Conservation (phyloP, 2,888 invertebrate species). For the Apodemia zela region DNA sequence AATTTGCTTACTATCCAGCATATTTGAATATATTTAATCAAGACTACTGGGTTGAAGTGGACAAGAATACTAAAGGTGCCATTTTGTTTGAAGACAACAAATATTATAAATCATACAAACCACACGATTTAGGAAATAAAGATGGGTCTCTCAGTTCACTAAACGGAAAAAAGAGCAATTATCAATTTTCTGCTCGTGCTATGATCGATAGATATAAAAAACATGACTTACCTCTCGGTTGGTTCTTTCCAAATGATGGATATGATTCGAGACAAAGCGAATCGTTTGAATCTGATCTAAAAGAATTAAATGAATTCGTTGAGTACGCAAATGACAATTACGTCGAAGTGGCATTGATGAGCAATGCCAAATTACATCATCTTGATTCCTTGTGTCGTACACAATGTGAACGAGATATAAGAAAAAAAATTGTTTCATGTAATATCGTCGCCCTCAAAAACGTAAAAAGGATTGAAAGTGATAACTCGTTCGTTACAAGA, state of each 20-base stretch:
- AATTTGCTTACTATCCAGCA: constrained; percentile 66
- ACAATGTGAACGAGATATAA: constrained; percentile 67
- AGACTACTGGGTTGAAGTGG: constrained; percentile 67
- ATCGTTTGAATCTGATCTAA: constrained; percentile 62
- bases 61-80: constrained; percentile 42
- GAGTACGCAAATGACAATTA: constrained; percentile 55
- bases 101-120: constrained; percentile 63
- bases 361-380: constrained; percentile 64
- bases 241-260: constrained; percentile 72
- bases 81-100: constrained; percentile 64
- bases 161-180: constrained; percentile 69
- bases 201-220: constrained; percentile 67
- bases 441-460: constrained; percentile 67
- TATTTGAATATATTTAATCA: constrained; percentile 70
- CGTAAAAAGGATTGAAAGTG: constrained; percentile 67
- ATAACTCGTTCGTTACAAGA: constrained; percentile 64
- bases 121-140: constrained; percentile 51
- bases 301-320: constrained; percentile 58
- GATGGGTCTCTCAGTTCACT: constrained; percentile 65
- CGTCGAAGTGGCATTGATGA: constrained; percentile 66
- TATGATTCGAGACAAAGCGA: constrained; percentile 71
- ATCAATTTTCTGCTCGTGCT: constrained; percentile 70
- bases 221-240: constrained; percentile 65
- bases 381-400: constrained; percentile 56
- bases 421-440: constrained; percentile 56